Conservation (phyloP, 2,113 vertebrate genomes). For the Hemiprocne comata region DNA sequence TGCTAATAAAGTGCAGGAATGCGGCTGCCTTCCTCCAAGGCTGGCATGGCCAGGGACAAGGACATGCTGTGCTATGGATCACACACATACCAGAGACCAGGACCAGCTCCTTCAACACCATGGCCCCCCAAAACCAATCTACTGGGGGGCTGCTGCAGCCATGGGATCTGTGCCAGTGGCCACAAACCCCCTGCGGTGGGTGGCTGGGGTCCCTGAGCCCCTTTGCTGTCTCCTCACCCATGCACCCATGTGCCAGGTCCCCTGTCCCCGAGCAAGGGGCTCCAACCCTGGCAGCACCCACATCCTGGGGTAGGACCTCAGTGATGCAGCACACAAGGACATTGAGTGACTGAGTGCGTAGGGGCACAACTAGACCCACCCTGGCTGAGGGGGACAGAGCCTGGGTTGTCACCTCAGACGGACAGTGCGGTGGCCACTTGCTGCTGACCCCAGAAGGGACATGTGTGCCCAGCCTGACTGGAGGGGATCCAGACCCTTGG, state of each 20-base stretch:
- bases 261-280: not conserved
- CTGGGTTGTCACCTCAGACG: not conserved
- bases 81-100: not conserved
- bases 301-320: rapidly evolving
- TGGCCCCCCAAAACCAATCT: rapidly evolving
- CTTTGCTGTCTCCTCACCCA: not conserved
- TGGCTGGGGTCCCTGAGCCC: not conserved
- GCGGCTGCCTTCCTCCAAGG: not conserved
- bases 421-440: rapidly evolving
- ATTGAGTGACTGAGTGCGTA: not conserved
- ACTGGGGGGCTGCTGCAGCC: not conserved
- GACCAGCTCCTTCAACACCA: not conserved
- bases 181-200: not conserved
- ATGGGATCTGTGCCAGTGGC: rapidly evolving
- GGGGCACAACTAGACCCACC: not conserved
- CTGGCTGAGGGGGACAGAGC: not conserved
- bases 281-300: not conserved
- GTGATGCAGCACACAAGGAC: not conserved
- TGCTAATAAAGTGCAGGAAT: slow-evolving; percentile 37
- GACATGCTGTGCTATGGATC: not conserved
- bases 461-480: rapidly evolving
- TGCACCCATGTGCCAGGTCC: not conserved
- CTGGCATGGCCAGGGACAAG: not conserved
- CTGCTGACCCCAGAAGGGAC: not conserved
- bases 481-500: not conserved